These are phyloP conservation scores for Hapalemur alaotrensis DNA, from an alignment of 2,797 vertebrate genomes.

Conservation along the genomic window DNA sequence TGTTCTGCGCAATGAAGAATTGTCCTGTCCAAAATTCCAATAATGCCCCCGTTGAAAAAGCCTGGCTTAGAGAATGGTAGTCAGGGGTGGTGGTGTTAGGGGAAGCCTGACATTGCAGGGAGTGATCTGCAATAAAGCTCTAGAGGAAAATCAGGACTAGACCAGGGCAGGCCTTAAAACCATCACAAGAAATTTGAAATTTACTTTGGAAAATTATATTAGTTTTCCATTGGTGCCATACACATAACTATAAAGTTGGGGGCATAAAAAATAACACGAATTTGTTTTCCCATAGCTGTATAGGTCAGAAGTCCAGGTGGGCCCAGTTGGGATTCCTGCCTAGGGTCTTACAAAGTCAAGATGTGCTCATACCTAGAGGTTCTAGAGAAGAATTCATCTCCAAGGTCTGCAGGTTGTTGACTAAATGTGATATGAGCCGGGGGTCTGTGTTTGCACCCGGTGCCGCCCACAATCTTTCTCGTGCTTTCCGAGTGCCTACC, in stretches of 20 bases:
- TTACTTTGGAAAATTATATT: background rate
- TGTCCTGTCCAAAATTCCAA: background rate
- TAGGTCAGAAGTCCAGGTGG: background rate
- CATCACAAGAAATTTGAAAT: background rate
- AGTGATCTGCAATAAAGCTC: background rate
- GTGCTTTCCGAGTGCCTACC: background rate
- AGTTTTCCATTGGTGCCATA: background rate
- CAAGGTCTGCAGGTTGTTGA: background rate
- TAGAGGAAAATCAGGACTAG: background rate
- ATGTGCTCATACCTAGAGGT: background rate
- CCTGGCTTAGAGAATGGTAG: background rate
- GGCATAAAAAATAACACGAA: background rate
- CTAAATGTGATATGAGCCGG: rapidly evolving
- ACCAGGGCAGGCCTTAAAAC: background rate
- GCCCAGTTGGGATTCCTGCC: background rate
- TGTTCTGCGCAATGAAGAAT: background rate
- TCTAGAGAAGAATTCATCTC: background rate
- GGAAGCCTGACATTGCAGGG: no score
- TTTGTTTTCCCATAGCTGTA: background rate
- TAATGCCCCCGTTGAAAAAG: background rate
- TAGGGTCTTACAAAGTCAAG: background rate
- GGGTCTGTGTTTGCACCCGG: background rate
- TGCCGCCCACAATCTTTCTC: background rate
- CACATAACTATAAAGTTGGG: background rate
- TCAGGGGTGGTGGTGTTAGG: background rate